Evolutionary conservation across 2,113 vertebrate genomes (phyloP).

Genomic region (Lates calcarifer): DNA sequence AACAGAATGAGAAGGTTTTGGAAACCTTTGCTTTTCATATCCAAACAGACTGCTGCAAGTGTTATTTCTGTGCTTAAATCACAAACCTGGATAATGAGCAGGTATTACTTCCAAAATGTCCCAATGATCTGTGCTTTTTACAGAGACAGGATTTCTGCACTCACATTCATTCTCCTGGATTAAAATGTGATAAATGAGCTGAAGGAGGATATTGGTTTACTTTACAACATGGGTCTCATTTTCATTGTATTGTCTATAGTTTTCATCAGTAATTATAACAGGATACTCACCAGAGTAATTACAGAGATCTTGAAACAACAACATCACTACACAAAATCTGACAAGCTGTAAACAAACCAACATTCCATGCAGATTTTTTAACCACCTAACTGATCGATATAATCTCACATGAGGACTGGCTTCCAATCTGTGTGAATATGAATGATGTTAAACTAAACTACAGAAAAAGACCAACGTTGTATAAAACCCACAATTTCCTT

Average conservation of each 20-base stretch:
- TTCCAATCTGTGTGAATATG: no score
- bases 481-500: no score
- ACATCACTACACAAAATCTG: background rate
- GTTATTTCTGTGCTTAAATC: background rate
- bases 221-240: no score
- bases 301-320: no score
- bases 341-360: background rate
- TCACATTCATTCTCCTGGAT: background rate
- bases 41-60: background rate
- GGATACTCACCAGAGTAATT: no score
- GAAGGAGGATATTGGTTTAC: no score
- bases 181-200: background rate
- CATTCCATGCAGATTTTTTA: background rate
- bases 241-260: no score
- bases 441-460: no score
- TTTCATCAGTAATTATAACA: no score
- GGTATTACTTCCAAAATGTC: background rate
- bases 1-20: background rate
- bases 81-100: slow-evolving; percentile 4
- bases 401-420: no score
- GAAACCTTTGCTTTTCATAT: background rate
- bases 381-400: no score
- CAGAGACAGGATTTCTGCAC: background rate
- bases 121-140: background rate
- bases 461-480: no score